phyloP scores from a whole-genome alignment of 2,113 vertebrate genomes.

The Gasterosteus nipponicus region DNA sequence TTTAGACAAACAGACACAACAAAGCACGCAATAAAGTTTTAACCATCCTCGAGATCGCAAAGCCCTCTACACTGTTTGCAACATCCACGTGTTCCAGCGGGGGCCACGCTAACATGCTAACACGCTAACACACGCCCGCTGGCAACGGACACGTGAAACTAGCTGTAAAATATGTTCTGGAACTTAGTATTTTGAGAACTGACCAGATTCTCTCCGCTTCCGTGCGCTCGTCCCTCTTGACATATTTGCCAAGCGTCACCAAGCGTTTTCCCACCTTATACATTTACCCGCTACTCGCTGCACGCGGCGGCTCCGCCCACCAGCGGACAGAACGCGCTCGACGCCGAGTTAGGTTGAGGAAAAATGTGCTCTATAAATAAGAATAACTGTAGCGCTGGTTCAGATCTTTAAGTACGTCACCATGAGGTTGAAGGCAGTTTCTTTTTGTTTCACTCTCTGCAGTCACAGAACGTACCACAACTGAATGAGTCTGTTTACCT shows the following conservation, averaged over 20 bases:
- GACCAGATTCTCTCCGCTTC: no score
- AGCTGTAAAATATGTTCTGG: constrained; percentile 53
- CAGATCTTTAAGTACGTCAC: background rate
- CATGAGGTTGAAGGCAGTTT: constrained; percentile 6
- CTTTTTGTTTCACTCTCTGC: background rate
- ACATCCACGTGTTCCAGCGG: constrained; percentile 41
- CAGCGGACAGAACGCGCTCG: no score
- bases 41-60: constrained; percentile 14
- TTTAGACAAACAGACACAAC: constrained; percentile 32
- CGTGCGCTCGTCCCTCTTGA: no score
- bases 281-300: no score
- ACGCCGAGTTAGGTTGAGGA: no score
- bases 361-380: no score
- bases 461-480: constrained; percentile 36
- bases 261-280: no score
- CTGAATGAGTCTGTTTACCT: constrained; percentile 66
- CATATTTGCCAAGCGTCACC: no score
- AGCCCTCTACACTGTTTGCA: constrained; percentile 3
- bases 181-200: background rate
- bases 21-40: constrained; percentile 43
- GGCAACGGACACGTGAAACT: constrained; percentile 36
- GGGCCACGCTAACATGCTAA: constrained; percentile 2
- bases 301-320: no score
- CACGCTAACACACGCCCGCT: background rate
- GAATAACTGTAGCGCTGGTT: background rate